A percentile compares a stretch with the other conserved stretches of the same genome.
These are phyloP conservation scores for Caradrina kadenii DNA, from an alignment of 2,888 invertebrate species.

Conservation along the genomic window DNA sequence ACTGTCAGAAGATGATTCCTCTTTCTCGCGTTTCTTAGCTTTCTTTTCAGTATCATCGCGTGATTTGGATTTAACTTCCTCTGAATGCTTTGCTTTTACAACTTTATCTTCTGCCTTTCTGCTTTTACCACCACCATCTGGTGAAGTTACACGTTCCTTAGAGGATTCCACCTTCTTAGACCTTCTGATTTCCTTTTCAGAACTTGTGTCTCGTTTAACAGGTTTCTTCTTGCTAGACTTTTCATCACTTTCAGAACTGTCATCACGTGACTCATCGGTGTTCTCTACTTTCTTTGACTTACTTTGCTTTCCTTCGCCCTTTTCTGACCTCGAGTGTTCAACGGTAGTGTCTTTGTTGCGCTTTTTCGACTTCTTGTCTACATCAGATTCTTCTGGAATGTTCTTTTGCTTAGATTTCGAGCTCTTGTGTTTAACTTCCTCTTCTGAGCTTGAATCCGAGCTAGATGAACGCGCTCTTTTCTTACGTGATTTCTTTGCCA, in stretches of 20 bases:
- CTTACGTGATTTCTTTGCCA: constrained; percentile 86
- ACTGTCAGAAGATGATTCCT: constrained; percentile 89
- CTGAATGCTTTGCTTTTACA: constrained; percentile 87
- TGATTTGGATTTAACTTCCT: constrained; percentile 89
- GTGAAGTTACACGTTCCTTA: constrained; percentile 82
- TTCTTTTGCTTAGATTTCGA: constrained; percentile 87
- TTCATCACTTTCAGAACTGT: constrained; percentile 87
- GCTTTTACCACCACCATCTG: constrained; percentile 80
- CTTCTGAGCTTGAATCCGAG: constrained; percentile 89
- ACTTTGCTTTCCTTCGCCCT: constrained; percentile 76
- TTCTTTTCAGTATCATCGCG: constrained; percentile 92
- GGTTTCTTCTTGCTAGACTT: constrained; percentile 89
- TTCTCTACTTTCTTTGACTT: constrained; percentile 84
- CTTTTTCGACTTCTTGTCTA: constrained; percentile 85
- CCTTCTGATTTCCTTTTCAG: constrained; percentile 85
- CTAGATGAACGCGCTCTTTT: constrained; percentile 87
- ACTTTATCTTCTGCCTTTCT: constrained; percentile 83
- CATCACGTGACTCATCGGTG: constrained; percentile 85
- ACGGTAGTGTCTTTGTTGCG: constrained; percentile 80
- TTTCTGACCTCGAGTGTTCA: constrained; percentile 83
- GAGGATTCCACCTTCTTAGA: constrained; percentile 79
- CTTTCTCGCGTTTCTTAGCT: constrained; percentile 91
- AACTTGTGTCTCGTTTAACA: constrained; percentile 85
- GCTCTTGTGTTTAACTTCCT: constrained; percentile 87
- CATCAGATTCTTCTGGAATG: constrained; percentile 87